Evolutionary conservation across 2,113 vertebrate genomes (phyloP).

Genomic region (Urocitellus parryii): DNA sequence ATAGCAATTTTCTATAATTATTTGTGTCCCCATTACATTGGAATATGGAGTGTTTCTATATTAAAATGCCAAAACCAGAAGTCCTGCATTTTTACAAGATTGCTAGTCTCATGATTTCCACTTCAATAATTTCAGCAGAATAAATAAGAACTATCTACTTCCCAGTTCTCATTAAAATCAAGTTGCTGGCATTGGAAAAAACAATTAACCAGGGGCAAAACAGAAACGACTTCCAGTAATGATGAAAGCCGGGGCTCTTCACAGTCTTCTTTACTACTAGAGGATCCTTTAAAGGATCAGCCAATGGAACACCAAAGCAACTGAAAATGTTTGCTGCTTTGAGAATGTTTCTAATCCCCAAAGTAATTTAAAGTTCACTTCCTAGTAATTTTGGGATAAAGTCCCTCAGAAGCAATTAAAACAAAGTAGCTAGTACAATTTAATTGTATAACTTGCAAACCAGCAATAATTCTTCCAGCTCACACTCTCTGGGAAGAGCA

Average conservation of each 20-base stretch:
- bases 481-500: neutral
- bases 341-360: slow-evolving; percentile 55
- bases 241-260: neutral
- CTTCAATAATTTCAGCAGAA: slow-evolving; percentile 2
- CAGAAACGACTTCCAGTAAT: slow-evolving; percentile 19
- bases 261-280: neutral
- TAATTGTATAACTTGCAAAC: slow-evolving; percentile 37
- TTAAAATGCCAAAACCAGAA: neutral
- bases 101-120: slow-evolving; percentile 24
- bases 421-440: slow-evolving; percentile 34
- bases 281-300: slow-evolving; percentile 29
- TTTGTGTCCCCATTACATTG: neutral
- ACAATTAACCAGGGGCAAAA: slow-evolving; percentile 22
- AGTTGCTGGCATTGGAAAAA: slow-evolving; percentile 13
- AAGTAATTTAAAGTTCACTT: slow-evolving; percentile 70
- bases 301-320: slow-evolving; percentile 6
- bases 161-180: slow-evolving; percentile 35
- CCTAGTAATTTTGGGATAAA: slow-evolving; percentile 52
- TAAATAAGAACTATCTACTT: neutral
- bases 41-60: neutral
- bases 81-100: neutral
- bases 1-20: neutral
- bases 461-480: slow-evolving; percentile 11
- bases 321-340: slow-evolving; percentile 46
- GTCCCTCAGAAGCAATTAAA: slow-evolving; percentile 71